Evolutionary conservation across 1,140 invertebrate genomes (phyloP).

Genomic region (Ceratina calcarata): DNA sequence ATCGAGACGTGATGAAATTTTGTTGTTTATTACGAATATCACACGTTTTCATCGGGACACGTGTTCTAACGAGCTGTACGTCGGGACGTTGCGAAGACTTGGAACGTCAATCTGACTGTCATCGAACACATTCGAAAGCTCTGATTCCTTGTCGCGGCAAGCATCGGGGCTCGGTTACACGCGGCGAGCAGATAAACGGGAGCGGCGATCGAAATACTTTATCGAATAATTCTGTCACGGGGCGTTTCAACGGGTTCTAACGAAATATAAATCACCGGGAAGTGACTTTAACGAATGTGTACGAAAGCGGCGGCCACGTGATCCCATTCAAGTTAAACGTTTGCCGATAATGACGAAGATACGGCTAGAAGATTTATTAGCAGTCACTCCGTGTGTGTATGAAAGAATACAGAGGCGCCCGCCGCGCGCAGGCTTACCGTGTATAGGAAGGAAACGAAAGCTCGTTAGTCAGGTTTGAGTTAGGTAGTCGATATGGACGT

Average conservation of each 20-base stretch:
- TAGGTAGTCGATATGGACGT: constrained; percentile 77
- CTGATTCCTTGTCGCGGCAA: too few species aligned
- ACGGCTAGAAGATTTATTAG: constrained; percentile 73
- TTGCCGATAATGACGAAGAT: constrained; percentile 65
- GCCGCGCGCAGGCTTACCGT: constrained; percentile 44
- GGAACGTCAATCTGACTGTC: too few species aligned
- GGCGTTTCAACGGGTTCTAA: constrained; percentile 10
- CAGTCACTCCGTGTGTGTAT: constrained; percentile 36
- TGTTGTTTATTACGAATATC: too few species aligned
- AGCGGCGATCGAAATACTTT: too few species aligned
- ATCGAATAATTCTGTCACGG: background rate
- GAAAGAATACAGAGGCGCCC: background rate
- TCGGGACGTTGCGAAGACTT: too few species aligned
- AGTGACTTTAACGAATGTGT: constrained; percentile 54
- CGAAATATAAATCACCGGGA: constrained; percentile 52
- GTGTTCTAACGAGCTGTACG: too few species aligned
- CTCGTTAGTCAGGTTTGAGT: constrained; percentile 76
- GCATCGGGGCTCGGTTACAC: too few species aligned
- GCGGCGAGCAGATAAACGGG: too few species aligned
- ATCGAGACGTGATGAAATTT: too few species aligned
- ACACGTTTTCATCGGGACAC: too few species aligned
- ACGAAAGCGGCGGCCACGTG: constrained; percentile 50
- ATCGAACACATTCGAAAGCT: too few species aligned
- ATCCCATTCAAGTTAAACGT: constrained; percentile 58
- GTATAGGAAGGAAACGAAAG: constrained; percentile 69